These are phyloP conservation scores for Pseudococcus viburni DNA, from an alignment of 2,888 invertebrate genomes.

Conservation along the genomic window DNA sequence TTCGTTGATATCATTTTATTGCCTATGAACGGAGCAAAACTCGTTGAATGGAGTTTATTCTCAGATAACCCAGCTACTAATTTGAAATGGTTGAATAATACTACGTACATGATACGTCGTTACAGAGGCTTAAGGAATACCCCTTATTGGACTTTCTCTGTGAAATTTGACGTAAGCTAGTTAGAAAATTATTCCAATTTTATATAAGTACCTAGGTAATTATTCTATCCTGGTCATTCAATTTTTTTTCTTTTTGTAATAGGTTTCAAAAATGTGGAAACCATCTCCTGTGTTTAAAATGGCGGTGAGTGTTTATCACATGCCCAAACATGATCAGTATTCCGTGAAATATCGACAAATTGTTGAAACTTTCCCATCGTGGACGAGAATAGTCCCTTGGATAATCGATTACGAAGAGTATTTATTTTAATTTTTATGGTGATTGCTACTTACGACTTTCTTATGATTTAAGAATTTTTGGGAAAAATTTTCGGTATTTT, in stretches of 20 bases:
- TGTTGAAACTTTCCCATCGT: conserved; percentile 43
- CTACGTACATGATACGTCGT: conserved; percentile 27
- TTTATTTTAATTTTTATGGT: conserved; percentile 39
- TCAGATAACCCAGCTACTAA: not conserved
- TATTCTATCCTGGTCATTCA: not conserved
- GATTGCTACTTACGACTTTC: not conserved
- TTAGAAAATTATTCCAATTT: not conserved
- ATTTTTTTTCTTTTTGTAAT: not conserved
- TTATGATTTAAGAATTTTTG: not conserved
- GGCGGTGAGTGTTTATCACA: conserved; percentile 24
- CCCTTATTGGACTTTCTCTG: conserved; percentile 37
- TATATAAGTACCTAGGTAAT: not conserved
- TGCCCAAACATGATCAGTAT: conserved; percentile 33
- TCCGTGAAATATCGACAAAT: conserved; percentile 25
- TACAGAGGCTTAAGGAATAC: conserved; percentile 36
- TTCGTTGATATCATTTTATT: conserved; percentile 41
- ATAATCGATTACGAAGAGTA: conserved; percentile 60
- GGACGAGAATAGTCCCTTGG: conserved; percentile 49
- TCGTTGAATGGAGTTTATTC: conserved; percentile 54
- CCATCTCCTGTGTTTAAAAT: conserved; percentile 36
- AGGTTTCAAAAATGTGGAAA: conserved; percentile 35
- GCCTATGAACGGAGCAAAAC: conserved; percentile 52
- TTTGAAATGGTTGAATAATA: conserved; percentile 25
- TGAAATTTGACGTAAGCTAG: conserved; percentile 53
- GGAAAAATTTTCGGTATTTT: not conserved